Evolutionary conservation across 2,888 invertebrate genomes (phyloP).

Genomic region (Homarus gammarus): DNA sequence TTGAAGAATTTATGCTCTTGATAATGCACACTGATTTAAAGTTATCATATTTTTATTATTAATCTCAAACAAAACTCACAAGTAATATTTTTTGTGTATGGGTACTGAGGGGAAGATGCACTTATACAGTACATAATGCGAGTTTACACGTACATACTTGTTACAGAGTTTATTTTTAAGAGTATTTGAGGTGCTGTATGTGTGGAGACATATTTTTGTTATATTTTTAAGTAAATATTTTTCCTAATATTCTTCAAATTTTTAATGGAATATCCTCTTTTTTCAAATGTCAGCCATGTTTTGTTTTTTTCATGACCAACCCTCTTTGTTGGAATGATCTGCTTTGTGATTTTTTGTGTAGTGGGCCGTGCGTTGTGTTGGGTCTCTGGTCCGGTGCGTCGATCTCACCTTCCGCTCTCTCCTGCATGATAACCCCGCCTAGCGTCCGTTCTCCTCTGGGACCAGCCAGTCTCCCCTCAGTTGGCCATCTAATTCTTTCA

Average conservation of each 20-base stretch:
- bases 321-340: conserved; percentile 66
- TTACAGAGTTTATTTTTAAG: neutral
- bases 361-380: conserved; percentile 70
- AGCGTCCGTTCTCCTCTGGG: conserved; percentile 66
- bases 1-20: too few relatives aligned
- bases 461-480: conserved; percentile 68
- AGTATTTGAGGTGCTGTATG: conserved; percentile 28
- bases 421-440: conserved; percentile 67
- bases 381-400: conserved; percentile 62
- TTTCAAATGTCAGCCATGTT: conserved; percentile 68
- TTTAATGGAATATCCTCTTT: conserved; percentile 61
- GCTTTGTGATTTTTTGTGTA: conserved; percentile 71
- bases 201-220: conserved; percentile 36
- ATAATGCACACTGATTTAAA: too few relatives aligned
- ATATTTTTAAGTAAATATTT: conserved; percentile 42
- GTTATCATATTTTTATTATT: too few relatives aligned
- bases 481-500: conserved; percentile 46
- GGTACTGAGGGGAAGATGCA: too few relatives aligned
- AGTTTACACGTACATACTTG: conserved; percentile 1
- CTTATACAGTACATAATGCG: neutral
- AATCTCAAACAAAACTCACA: too few relatives aligned
- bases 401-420: conserved; percentile 52
- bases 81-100: too few relatives aligned
- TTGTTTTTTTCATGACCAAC: conserved; percentile 66
- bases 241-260: conserved; percentile 53